Conservation (phyloP, 1,140 invertebrate genomes). For the Elysia chlorotica region DNA sequence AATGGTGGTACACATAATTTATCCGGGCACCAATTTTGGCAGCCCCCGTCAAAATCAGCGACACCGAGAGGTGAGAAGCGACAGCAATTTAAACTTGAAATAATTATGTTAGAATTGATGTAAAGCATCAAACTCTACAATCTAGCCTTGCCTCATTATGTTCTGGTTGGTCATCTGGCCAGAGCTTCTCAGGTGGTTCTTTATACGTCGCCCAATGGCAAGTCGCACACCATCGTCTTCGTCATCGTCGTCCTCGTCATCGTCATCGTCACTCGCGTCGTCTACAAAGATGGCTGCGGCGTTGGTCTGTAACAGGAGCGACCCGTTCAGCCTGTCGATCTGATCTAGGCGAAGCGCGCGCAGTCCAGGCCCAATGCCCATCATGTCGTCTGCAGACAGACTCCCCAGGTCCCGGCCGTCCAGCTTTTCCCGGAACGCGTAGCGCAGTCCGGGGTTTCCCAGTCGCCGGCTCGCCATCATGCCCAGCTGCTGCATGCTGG, state of each 20-base stretch:
- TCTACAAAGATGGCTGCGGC: conserved; percentile 20
- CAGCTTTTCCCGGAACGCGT: conserved; percentile 17
- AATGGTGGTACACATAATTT: too few relatives aligned
- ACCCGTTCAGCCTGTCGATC: conserved; percentile 8
- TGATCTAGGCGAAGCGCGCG: background rate
- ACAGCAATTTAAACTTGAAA: too few relatives aligned
- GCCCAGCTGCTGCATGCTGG: conserved; percentile 12
- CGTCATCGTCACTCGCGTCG: conserved; percentile 10
- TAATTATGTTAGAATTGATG: too few relatives aligned
- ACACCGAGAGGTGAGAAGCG: too few relatives aligned
- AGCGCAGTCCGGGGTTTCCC: conserved; percentile 13
- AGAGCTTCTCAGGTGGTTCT: conserved; percentile 1
- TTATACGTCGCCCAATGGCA: conserved; percentile 20
- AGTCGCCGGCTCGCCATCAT: background rate
- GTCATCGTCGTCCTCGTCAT: conserved; percentile 33
- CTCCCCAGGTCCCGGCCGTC: conserved; percentile 10
- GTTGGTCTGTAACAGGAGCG: conserved; percentile 18
- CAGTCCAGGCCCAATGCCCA: conserved; percentile 4
- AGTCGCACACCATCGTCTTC: conserved; percentile 12
- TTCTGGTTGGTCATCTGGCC: too few relatives aligned
- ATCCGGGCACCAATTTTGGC: too few relatives aligned
- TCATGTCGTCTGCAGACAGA: background rate
- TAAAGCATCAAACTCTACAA: too few relatives aligned
- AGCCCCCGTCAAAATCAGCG: too few relatives aligned
- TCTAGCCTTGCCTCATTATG: too few relatives aligned